Conservation (phyloP, 2,888 invertebrate genomes). For the Ochropleura plecta region DNA sequence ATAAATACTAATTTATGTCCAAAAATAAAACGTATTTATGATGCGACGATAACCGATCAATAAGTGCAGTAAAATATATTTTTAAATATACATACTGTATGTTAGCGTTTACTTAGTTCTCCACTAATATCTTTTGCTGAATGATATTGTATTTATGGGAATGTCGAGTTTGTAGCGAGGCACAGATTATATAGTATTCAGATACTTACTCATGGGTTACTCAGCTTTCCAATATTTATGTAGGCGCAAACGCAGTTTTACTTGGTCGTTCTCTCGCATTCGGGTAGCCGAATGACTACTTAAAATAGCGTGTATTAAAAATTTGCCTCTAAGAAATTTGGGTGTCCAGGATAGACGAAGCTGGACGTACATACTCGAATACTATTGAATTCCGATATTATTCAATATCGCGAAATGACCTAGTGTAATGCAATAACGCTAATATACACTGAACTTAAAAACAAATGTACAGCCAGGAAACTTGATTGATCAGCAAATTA, state of each 20-base stretch:
- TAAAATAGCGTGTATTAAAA: neutral
- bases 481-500: neutral
- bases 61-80: conserved; percentile 46
- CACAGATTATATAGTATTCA: conserved; percentile 23
- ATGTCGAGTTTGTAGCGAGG: neutral
- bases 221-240: neutral
- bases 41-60: conserved; percentile 27
- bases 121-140: conserved; percentile 37
- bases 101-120: conserved; percentile 43
- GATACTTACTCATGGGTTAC: conserved; percentile 3
- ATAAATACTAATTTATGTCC: conserved; percentile 42
- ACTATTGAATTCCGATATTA: neutral
- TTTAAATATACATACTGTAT: conserved; percentile 44
- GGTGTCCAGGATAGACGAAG: neutral
- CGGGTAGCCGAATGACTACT: neutral
- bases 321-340: neutral
- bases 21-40: conserved; percentile 34
- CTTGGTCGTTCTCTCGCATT: neutral
- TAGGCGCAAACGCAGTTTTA: neutral
- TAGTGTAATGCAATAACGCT: neutral
- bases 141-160: conserved; percentile 17
- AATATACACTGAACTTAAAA: neutral
- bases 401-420: too few species aligned
- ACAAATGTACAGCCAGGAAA: neutral
- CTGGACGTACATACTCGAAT: neutral